Base-by-base conservation (phyloP, 2,797 vertebrate genomes). In the Decapterus maruadsi region DNA sequence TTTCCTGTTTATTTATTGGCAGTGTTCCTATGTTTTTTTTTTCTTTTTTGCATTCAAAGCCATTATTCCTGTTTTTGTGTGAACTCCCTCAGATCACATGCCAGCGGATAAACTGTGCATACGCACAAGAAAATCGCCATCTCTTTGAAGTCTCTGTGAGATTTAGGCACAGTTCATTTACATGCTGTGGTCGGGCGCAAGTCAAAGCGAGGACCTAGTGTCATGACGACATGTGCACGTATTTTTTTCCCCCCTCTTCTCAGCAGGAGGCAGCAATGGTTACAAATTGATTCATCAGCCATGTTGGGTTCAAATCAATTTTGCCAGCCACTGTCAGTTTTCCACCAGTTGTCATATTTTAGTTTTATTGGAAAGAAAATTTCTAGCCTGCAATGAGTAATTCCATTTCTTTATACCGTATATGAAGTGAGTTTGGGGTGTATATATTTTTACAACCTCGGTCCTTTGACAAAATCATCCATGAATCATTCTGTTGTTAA, bases 131-230 rank as follows among this genome's bases (percentile, higher is more conserved):
- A 88, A 86, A 79, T 80, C 50, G 46, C 61, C 75, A 50, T 84
- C 79, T 86, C 87, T 92, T 90, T 92, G 88, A 92, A 88, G 87
- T 83, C 75, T 72, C 76, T 8, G 46, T 68, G 54, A 70, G 82
- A 75, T 85, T 84, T 88, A 63, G 75, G 72, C 78, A 72, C 80
- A 75, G 69, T 81, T 83, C 64, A 80, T 86, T 82, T 86, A 81
- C 82, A 86, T 80, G 83, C 78, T 16, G 63, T 72, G 69, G 83
- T 72, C 55, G 72, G 80, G 71, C 71, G 78, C 75, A 80, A 90
- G 75, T 87, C 78, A 62, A 72, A 76, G 20, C 48, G 70, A 56
- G 64, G 58, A 58, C 50, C 78, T 55, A 0, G 68, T 43, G 56
- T 68, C 70, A 31, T 16, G 34, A 70, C 54, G 67, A 65, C 38